Base-by-base conservation (phyloP, 2,113 vertebrate genomes). In the Regulus satrapa region DNA sequence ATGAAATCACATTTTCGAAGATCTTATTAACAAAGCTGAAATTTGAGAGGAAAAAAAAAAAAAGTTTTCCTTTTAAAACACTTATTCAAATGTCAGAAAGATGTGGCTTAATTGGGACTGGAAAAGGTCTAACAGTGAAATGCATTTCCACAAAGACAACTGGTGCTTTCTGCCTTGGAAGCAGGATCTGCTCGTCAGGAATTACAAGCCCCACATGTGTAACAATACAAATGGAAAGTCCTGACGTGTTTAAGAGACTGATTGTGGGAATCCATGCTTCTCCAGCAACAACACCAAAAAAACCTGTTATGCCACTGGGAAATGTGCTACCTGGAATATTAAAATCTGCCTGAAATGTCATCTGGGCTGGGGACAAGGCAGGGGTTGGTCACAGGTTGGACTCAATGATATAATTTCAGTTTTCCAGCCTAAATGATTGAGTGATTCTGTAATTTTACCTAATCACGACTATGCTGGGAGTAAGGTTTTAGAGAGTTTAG, bases 401-500 rank as follows among this genome's bases (percentile, higher is more conserved):
- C 41, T 41, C 21, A 8, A 8, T 24, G 24, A 14, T 5, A 28
- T 32, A 3, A 62, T 43, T 58, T 8, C 1, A 4, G 4, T 48
- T 87, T 55, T 28, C 71, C 41, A 55, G 3, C 34, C 46, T 41
- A 54, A 76, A 26, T 34, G 34, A 55, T 19, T 34, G 54, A 62
- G 20, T 25, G 26, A 34, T 55, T 68, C 34, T 76, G 41, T 62
- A 68, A 55, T 48, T 83, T 77, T 71, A 12, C 12, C 32, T 77
- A 49, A 58, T 72, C 38, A n/a, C 18, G 55, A 8, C 67, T 52
- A 7, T 86, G 34, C 14, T 62, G 49, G 15, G 19, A 85, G 24
- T 34, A 36, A 94, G 67, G 41, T 45, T 93, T 96, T 54, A 62
- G 58, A 69, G 58, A 14, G 5, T 88, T 85, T 69, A 85, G 56